These are phyloP conservation scores for Standfussiana lucernea DNA, from an alignment of 2,888 invertebrate genomes.

Conservation along the genomic window DNA sequence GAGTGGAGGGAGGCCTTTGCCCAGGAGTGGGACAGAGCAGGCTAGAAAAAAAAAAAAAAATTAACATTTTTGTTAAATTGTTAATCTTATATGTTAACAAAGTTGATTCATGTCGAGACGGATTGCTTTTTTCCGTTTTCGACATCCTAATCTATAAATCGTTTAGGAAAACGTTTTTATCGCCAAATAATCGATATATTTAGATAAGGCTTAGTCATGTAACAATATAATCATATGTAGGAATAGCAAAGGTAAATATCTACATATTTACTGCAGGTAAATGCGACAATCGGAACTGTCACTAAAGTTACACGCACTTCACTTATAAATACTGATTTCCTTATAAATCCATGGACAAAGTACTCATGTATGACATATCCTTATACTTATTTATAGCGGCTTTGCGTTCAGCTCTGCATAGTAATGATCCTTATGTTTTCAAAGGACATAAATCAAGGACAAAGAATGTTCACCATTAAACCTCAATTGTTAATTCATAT, in stretches of 20 bases:
- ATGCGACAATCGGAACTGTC: background rate
- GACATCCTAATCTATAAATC: slow-evolving; percentile 31
- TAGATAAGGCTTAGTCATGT: slow-evolving; percentile 9
- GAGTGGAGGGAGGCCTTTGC: no score
- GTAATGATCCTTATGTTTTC: slow-evolving; percentile 32
- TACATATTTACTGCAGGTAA: background rate
- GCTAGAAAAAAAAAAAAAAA: no score
- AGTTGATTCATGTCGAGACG: slow-evolving; percentile 22
- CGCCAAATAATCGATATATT: slow-evolving; percentile 41
- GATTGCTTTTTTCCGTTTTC: slow-evolving; percentile 22
- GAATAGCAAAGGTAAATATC: background rate
- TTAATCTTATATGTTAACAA: background rate
- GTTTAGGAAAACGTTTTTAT: slow-evolving; percentile 26
- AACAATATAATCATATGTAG: background rate
- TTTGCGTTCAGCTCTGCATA: slow-evolving; percentile 45
- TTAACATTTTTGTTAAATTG: background rate
- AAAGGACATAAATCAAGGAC: slow-evolving; percentile 46
- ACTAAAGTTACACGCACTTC: background rate
- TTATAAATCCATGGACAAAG: slow-evolving; percentile 31
- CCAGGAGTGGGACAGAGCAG: no score
- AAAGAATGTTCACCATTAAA: slow-evolving; percentile 34
- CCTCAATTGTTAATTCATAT: slow-evolving; percentile 28
- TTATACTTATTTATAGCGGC: slow-evolving; percentile 47
- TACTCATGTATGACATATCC: slow-evolving; percentile 45
- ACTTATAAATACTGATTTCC: slow-evolving; percentile 31